Evolutionary conservation across 2,113 vertebrate species (phyloP), one percentile per base, ranked within the genome.

Genomic region (Phaethon lepturus): DNA sequence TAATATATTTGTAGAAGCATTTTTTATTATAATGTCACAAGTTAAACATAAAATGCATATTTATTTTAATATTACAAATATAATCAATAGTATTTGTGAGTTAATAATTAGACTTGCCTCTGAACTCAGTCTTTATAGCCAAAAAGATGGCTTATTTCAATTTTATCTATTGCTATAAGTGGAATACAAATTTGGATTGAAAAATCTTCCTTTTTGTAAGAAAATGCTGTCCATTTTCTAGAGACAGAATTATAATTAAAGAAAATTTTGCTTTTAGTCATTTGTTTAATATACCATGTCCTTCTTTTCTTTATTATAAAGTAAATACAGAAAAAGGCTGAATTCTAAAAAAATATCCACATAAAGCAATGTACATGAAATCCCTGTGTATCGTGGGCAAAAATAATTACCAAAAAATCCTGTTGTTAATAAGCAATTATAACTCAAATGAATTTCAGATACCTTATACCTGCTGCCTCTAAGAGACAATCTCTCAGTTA

Each of bases 381-480:
- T 78, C 40, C 11, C 18, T 49, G 8, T 38, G 17, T 26, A 76
- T 8, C 67, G 17, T 55, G 20, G 38, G 18, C n/a, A 93, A 42
- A 92, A 88, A 75, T 79, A 75, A 79, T 58, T 75, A 59, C 7
- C 2, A 15, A 79, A 93, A 87, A 69, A 29, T 45, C 10, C 22
- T 42, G 5, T 13, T 80, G 13, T 83, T 90, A 83, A 86, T 31
- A 80, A 83, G 55, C n/a, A 80, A 74, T 66, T 94, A 10, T 22
- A 92, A 90, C 38, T 76, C 59, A 90, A 35, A 90, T 28, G 60
- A 91, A 85, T 87, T 93, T 91, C 78, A 93, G 59, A 80, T 17
- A 63, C 59, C 13, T 82, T 60, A 84, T 58, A 94, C 56, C 86
- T 93, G 50, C 38, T 94, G 58, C n/a, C n/a, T 82, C 45, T 73